Base-by-base conservation (phyloP, 2,888 invertebrate genomes). In the Aquatica leii region DNA sequence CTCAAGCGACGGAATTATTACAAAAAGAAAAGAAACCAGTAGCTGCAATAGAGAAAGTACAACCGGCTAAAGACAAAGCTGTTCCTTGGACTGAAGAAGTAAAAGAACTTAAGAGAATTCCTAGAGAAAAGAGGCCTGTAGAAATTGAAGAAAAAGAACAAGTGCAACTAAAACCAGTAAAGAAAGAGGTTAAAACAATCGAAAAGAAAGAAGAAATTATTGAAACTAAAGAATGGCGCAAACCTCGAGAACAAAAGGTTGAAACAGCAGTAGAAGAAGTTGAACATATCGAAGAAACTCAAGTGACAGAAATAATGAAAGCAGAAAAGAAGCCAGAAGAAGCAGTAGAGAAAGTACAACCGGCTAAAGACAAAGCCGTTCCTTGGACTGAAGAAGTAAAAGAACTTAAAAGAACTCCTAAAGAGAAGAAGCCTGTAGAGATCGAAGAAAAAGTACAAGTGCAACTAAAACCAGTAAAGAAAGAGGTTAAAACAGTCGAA, bases 311-410 rank as follows among this genome's bases (percentile, higher is more conserved):
- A 24, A 34, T 21, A 18, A 24, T 6, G 15, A 20, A 18, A 24
- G 4, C 2, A 24, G 4, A 24, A 24, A 24, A 24, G 24, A 24
- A 24, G 6, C 24, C 24, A 4, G 24, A 24, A 24, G 6, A 24
- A 31, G 24, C 12, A 1, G 31, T 21, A 50, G 46, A 58, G 51
- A 49, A 49, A 11, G 14, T 35, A 52, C 15, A 50, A 49, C 46
- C 46, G 12, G 49, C 15, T 58, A 56, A 64, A 62, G 59, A 62
- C 48, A 68, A 66, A 61, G 49, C 48, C 54, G 21, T 68, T 62
- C 83, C 86, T 5, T 86, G 86, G 86, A 90, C 86, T 4, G 85
- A 90, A 74, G 87, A 90, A 79, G 83, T 84, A 65, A 81, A 85
- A 21, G 81, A 76, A 37, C 37, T 37, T 37, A 12, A 37, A 11